Conservation (phyloP, 2,797 vertebrate species). For the Botia kubotai region DNA sequence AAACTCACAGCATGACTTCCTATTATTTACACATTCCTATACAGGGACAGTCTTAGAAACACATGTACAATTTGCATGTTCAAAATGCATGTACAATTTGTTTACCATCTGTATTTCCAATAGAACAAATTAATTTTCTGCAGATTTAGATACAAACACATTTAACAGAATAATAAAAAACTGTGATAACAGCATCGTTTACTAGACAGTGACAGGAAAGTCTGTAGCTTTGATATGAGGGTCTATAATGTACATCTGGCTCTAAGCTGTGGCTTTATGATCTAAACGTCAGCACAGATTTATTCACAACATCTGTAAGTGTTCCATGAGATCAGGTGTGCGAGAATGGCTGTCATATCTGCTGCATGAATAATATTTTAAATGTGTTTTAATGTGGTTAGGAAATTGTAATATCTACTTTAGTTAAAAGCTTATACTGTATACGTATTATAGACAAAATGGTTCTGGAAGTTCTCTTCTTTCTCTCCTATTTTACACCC, state of each 20-base stretch:
- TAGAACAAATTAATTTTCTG: not conserved
- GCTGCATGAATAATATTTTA: conserved; percentile 6
- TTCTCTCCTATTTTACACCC: no score
- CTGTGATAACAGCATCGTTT: not conserved
- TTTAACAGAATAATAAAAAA: not conserved
- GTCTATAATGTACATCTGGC: not conserved
- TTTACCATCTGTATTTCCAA: not conserved
- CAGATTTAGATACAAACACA: not conserved
- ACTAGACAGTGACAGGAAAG: not conserved
- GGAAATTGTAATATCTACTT: conserved; percentile 42
- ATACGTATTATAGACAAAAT: no score
- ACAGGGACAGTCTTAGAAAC: conserved; percentile 15
- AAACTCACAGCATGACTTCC: conserved; percentile 27
- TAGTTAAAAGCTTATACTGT: conserved; percentile 49
- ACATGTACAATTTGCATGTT: not conserved
- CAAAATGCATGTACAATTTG: no score
- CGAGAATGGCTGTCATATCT: not conserved
- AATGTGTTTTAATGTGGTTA: not conserved
- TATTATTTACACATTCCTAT: conserved; percentile 10
- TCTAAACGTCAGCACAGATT: not conserved
- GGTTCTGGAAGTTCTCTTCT: no score
- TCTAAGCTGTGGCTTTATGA: not conserved
- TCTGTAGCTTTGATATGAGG: not conserved
- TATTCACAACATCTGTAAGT: not conserved
- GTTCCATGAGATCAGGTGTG: not conserved